Percentiles rank a stretch among this genome's conserved stretches.
Evolutionary conservation across 2,888 invertebrate genomes (phyloP).

Genomic region (Noctua janthe): DNA sequence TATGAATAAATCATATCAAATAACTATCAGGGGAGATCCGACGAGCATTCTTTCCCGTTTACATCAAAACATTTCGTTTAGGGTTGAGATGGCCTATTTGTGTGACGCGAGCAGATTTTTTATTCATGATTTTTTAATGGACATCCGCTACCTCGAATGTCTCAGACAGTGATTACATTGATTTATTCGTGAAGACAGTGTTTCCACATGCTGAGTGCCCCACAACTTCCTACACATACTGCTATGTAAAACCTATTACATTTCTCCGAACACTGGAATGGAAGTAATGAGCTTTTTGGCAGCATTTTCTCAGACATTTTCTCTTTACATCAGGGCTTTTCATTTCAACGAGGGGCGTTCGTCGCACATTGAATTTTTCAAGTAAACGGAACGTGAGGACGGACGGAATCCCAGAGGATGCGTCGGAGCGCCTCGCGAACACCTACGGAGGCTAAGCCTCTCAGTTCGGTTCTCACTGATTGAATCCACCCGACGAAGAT

Average conservation of each 20-base stretch:
- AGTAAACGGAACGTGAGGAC: constrained; percentile 69
- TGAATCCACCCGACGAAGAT: constrained; percentile 67
- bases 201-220: constrained; percentile 47
- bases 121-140: constrained; percentile 80
- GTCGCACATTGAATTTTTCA: constrained; percentile 85
- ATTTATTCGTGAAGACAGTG: constrained; percentile 54
- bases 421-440: constrained; percentile 76
- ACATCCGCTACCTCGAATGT: constrained; percentile 66
- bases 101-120: constrained; percentile 78
- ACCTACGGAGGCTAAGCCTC: constrained; percentile 80
- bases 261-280: constrained; percentile 53
- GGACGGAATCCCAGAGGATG: constrained; percentile 83
- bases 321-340: constrained; percentile 66
- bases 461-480: constrained; percentile 77
- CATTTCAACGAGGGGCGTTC: constrained; percentile 66
- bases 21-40: constrained; percentile 92
- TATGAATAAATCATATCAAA: constrained; percentile 94
- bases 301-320: constrained; percentile 65
- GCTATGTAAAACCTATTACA: constrained; percentile 64
- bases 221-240: constrained; percentile 54
- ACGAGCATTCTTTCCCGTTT: constrained; percentile 81
- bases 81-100: constrained; percentile 79
- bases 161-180: constrained; percentile 54
- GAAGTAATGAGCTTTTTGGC: constrained; percentile 65
- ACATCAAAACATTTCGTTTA: constrained; percentile 83